Evolutionary conservation across 2,888 invertebrate species (phyloP), one percentile per base, ranked within the genome.

Genomic region (Napeogenes inachia): DNA sequence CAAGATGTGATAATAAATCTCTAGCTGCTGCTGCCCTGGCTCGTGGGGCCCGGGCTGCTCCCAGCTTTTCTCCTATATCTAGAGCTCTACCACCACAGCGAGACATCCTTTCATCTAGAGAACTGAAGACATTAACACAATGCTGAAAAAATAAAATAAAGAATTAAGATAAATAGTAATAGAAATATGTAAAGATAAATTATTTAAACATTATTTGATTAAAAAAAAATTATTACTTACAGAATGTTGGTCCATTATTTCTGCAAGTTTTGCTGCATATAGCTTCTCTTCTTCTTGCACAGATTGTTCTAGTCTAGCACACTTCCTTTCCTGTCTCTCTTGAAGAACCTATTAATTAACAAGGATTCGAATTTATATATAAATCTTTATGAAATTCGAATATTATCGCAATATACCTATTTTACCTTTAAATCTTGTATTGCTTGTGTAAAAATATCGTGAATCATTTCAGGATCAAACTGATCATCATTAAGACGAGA

Each of bases 31-130:
- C 97, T 0, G 98, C 98, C 63, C 99, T 92, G 13, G 98, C 95
- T 62, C 99, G 89, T 0, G 99, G 99, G 0, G 96, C 97, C 79
- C 99, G 96, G 0, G 99, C 98, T 69, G 97, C 98, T 75, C 99
- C 99, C 54, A 99, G 90, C 80, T 99, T 99, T 85, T 99, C 99
- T 0, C 99, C 99, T n/a, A 99, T 92, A 85, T 99, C 99, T 56
- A 99, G 94, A 0, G 99, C 99, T 87, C 99, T 97, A 0, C 98
- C 98, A 0, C 99, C 99, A 54, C 99, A 99, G 62, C 96, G 95
- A 74, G 98, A 99, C 78, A 99, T 99, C 74, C 98, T 95, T 75
- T 97, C 97, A 83, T 99, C 99, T 59, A 99, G 84, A 69, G 97
- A 95, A 87, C 97, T 96, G 82, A 98, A 98, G 71, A 96, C 94